Conservation (phyloP, 1,140 invertebrate species). For the Monochamus saltuarius region DNA sequence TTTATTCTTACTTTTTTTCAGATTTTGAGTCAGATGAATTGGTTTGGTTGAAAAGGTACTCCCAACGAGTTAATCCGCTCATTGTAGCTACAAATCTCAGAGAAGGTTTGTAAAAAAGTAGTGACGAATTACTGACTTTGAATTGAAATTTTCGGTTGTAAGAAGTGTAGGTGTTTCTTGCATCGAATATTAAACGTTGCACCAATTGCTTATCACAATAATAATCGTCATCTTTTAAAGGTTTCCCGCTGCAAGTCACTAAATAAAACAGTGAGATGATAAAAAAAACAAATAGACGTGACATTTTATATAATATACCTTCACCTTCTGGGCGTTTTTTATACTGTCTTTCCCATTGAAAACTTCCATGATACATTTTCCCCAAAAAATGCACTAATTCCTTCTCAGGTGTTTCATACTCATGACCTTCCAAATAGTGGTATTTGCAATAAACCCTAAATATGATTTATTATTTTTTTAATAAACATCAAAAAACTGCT, state of each 20-base stretch:
- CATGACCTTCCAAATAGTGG: constrained; percentile 74
- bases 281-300: neutral
- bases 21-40: neutral
- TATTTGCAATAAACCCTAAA: constrained; percentile 83
- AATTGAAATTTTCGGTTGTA: constrained; percentile 64
- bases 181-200: constrained; percentile 83
- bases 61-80: constrained; percentile 85
- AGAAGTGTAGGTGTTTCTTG: constrained; percentile 73
- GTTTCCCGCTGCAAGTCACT: constrained; percentile 55
- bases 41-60: constrained; percentile 55
- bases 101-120: constrained; percentile 69
- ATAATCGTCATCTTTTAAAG: constrained; percentile 68
- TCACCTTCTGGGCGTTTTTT: constrained; percentile 49
- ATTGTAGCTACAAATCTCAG: constrained; percentile 83
- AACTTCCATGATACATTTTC: constrained; percentile 59
- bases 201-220: constrained; percentile 85
- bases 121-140: constrained; percentile 51
- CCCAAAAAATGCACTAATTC: constrained; percentile 74
- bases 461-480: constrained; percentile 6
- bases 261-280: neutral
- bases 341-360: constrained; percentile 60
- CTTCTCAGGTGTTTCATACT: constrained; percentile 69
- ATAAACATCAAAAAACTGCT: constrained; percentile 8
- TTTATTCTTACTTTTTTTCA: constrained; percentile 8
- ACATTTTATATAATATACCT: constrained; percentile 8